Base-by-base conservation (phyloP, 2,113 vertebrate species). In the Oreochromis tanganicae region DNA sequence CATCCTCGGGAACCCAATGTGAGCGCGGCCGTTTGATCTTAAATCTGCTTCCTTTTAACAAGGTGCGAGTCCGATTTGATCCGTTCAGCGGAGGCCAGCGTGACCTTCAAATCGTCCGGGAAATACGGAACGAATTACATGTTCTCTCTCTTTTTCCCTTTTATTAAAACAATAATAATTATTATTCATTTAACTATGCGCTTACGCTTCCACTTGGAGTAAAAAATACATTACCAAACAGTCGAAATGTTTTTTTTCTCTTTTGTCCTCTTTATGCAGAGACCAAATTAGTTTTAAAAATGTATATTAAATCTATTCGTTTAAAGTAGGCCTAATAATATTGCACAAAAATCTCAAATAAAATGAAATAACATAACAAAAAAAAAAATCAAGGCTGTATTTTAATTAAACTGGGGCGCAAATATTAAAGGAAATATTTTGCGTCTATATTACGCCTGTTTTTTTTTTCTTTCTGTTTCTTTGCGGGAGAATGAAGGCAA, bases 11-110 rank as follows among this genome's bases (percentile, higher is more conserved):
- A 87, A 82, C 83, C 1, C 50, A 9, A 79, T 6, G n/a, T 27
- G 89, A 89, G 91, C 29, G 83, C 78, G 4, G 56, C 66, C 78
- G 88, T 95, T 94, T 94, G 93, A 95, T 95, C 91, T 93, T 79
- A 91, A 93, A 93, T 93, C 91, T 79, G 81, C 75, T 81, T 52
- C 81, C 1, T 71, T 86, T 55, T 90, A 89, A 85, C 85, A 81
- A 87, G 66, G 88, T 55, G 80, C 12, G 38, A 73, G 68, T 84
- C 75, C 54, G 54, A 21, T 55, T 24, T 82, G 88, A 71, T 91
- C 88, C 41, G 48, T 16, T 84, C 81, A 21, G 11, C 29, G 54
- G 82, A 13, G 85, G 50, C 85, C 87, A 83, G 57, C 11, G 19
- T 41, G 54, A 89, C 90, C 86, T 59, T 55, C 56, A 14, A 59